Conservation (phyloP, 2,113 vertebrate genomes). For the Arvicanthis niloticus region DNA sequence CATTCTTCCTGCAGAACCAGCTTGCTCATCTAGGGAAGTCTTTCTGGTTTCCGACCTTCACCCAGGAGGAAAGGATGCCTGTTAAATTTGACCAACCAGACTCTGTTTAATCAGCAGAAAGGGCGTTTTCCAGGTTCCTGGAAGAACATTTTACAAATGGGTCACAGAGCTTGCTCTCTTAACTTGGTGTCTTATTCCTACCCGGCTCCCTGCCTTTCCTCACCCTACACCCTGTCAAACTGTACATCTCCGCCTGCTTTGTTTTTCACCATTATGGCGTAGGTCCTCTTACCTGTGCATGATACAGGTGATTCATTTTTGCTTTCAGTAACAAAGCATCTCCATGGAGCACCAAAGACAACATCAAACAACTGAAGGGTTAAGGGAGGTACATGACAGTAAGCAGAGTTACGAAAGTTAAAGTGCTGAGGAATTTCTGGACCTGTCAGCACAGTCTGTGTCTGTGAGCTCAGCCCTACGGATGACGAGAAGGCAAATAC, state of each 20-base stretch:
- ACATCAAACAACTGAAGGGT: background rate
- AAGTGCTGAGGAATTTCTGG: constrained; percentile 47
- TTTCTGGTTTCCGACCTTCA: background rate
- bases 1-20: background rate
- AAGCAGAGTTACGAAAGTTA: constrained; percentile 30
- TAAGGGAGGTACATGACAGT: constrained; percentile 4
- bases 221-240: background rate
- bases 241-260: background rate
- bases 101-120: background rate
- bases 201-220: background rate
- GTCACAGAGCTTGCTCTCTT: background rate
- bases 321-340: background rate
- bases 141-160: background rate
- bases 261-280: background rate
- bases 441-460: constrained; percentile 31
- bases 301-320: background rate
- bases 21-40: background rate
- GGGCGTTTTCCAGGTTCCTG: background rate
- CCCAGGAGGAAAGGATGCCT: background rate
- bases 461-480: constrained; percentile 43
- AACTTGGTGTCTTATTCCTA: background rate
- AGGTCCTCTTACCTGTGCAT: background rate
- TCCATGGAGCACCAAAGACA: background rate
- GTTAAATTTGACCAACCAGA: background rate
- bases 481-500: constrained; percentile 72